Evolutionary conservation across 2,888 invertebrate species (phyloP).

Genomic region (Alentia gelatinosa): DNA sequence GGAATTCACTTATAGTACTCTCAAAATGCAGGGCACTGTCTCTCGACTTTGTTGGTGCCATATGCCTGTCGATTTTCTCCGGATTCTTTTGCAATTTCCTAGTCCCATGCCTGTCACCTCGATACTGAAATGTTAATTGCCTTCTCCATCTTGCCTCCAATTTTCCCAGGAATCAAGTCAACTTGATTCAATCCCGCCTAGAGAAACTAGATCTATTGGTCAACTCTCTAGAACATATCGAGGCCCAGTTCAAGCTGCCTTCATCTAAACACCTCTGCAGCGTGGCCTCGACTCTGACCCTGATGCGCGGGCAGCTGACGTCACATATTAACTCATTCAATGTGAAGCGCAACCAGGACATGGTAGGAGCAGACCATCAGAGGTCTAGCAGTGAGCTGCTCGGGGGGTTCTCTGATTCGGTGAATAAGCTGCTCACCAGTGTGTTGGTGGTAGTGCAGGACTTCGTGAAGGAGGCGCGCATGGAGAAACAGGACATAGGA

Average conservation of each 20-base stretch:
- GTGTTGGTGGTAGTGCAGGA: constrained; percentile 84
- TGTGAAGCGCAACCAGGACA: not conserved
- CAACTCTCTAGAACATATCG: not conserved
- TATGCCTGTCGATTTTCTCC: no score
- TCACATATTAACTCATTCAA: not conserved
- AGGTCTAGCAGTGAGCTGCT: not conserved
- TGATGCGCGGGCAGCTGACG: not conserved
- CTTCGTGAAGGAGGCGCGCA: constrained; percentile 83
- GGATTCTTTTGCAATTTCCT: no score
- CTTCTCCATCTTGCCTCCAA: not conserved
- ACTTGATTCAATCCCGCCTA: not conserved
- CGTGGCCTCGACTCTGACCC: not conserved
- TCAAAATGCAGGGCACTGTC: no score
- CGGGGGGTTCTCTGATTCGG: not conserved
- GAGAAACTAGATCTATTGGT: not conserved
- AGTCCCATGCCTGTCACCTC: no score
- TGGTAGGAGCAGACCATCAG: not conserved
- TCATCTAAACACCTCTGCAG: not conserved
- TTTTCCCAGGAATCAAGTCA: not conserved
- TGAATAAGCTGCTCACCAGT: constrained; percentile 80
- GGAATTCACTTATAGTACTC: no score
- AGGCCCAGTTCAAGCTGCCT: not conserved
- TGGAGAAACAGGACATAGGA: constrained; percentile 46
- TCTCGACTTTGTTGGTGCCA: no score
- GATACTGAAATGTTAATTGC: no score